These are phyloP conservation scores for Coregonus clupeaformis DNA, from an alignment of 2,113 vertebrate genomes.

Conservation along the genomic window DNA sequence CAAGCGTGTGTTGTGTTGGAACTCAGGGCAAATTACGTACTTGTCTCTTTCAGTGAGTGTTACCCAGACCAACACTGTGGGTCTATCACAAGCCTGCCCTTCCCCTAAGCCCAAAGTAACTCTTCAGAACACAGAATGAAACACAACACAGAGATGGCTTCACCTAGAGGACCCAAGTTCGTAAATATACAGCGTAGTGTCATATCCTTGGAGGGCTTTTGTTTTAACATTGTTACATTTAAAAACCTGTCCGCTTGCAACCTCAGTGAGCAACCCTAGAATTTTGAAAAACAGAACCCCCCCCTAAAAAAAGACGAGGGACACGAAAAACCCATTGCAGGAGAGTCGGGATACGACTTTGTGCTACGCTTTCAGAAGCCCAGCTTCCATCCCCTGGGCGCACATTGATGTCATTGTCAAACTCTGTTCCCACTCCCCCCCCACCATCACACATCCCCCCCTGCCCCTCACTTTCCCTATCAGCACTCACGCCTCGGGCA, in stretches of 20 bases:
- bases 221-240: too few relatives aligned
- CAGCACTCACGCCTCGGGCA: constrained; percentile 43
- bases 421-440: constrained; percentile 11
- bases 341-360: neutral
- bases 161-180: neutral
- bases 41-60: constrained; percentile 76
- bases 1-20: constrained; percentile 64
- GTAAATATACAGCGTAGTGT: neutral
- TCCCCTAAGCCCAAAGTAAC: constrained; percentile 64
- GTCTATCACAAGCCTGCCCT: constrained; percentile 62
- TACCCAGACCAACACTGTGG: constrained; percentile 60
- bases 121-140: constrained; percentile 31
- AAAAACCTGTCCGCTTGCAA: too few relatives aligned
- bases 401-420: constrained; percentile 58
- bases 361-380: neutral
- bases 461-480: neutral
- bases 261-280: neutral
- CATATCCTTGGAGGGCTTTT: too few relatives aligned
- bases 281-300: neutral
- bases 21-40: constrained; percentile 75
- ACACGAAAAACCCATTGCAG: neutral
- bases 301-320: neutral
- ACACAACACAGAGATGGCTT: neutral
- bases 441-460: constrained; percentile 4
- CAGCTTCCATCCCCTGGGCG: neutral